A percentile compares a stretch with the other conserved stretches of the same genome.
phyloP scores from a whole-genome alignment of 2,888 invertebrate genomes.

The Stenotaenia linearis region DNA sequence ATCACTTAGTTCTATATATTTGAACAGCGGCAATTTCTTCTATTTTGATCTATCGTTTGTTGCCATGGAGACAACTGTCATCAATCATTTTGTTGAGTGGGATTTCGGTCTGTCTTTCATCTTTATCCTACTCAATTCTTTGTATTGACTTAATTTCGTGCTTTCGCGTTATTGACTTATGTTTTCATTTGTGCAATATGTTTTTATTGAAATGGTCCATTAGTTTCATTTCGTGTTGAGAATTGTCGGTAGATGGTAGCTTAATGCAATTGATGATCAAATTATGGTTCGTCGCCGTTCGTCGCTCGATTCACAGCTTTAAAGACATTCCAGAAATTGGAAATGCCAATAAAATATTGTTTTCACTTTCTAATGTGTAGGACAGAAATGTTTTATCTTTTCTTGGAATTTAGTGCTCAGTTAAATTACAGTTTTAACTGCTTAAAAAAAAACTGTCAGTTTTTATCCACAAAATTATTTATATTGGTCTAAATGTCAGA shows the following conservation, averaged over 20 bases:
- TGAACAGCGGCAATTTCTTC: neutral
- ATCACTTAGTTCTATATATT: neutral
- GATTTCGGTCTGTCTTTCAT: neutral
- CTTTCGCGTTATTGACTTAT: neutral
- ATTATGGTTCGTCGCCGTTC: neutral
- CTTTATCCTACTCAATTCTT: neutral
- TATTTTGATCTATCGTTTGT: neutral
- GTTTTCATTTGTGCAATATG: neutral
- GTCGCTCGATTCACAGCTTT: no score
- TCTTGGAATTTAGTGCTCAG: no score
- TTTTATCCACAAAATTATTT: neutral
- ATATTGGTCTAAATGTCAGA: neutral
- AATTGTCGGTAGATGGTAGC: neutral
- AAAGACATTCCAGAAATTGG: no score
- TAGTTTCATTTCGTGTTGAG: neutral
- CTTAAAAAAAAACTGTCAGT: neutral
- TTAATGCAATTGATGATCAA: neutral
- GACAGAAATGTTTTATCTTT: no score
- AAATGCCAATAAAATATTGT: no score
- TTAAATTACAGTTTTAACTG: no score
- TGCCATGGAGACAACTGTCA: neutral
- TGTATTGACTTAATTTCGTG: neutral
- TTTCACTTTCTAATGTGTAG: no score
- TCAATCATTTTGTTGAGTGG: neutral
- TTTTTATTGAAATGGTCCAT: neutral